These are phyloP conservation scores for Physella acuta DNA, from an alignment of 1,140 invertebrate species.

Conservation along the genomic window DNA sequence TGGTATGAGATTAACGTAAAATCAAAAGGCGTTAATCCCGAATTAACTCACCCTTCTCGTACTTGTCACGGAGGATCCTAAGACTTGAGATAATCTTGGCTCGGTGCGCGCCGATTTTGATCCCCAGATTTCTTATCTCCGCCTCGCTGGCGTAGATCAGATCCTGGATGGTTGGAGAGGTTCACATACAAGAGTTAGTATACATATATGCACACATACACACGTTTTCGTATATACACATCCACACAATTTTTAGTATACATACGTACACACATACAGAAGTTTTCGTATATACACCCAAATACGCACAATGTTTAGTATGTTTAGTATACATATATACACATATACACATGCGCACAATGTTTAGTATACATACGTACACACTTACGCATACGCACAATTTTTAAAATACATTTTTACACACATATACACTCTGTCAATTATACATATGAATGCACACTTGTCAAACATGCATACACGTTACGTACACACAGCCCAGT, in stretches of 20 bases:
- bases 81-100: constrained; percentile 69
- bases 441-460: no score
- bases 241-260: no score
- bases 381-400: no score
- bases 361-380: no score
- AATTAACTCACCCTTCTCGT: constrained; percentile 48
- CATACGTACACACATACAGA: no score
- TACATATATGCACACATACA: constrained; percentile 20
- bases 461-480: no score
- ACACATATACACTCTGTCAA: no score
- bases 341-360: constrained; percentile 13
- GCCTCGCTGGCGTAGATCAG: constrained; percentile 66
- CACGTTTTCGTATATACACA: constrained; percentile 25
- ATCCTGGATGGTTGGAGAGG: constrained; percentile 55
- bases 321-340: constrained; percentile 23
- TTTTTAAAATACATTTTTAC: no score
- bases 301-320: constrained; percentile 19
- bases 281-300: constrained; percentile 18
- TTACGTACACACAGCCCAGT: no score
- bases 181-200: not conserved
- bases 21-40: not conserved
- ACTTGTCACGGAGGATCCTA: constrained; percentile 66
- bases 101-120: constrained; percentile 67
- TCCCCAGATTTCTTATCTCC: constrained; percentile 67
- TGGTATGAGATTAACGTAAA: not conserved